These are phyloP conservation scores for Polymixis flavicincta DNA, from an alignment of 2,888 invertebrate species.

Conservation along the genomic window DNA sequence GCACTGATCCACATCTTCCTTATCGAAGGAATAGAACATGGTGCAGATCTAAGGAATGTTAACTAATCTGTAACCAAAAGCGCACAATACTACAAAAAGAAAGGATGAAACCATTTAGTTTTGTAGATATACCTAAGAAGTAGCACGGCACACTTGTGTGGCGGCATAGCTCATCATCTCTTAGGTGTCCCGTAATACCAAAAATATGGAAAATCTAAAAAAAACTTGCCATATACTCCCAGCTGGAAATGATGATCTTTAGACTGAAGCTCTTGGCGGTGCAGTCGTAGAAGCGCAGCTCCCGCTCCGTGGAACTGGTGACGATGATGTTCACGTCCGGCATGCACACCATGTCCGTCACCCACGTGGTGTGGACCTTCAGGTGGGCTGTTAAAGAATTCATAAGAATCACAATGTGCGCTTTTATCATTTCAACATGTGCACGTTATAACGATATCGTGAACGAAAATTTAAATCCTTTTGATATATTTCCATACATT, in stretches of 20 bases:
- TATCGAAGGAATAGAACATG: slow-evolving; percentile 91
- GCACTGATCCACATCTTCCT: slow-evolving; percentile 90
- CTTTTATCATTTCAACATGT: not conserved
- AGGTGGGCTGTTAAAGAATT: slow-evolving; percentile 85
- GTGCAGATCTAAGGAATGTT: slow-evolving; percentile 80
- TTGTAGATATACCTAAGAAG: no score
- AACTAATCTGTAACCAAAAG: not conserved
- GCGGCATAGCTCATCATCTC: no score
- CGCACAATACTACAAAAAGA: not conserved
- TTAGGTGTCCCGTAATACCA: no score
- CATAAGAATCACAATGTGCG: not conserved
- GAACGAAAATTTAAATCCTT: no score
- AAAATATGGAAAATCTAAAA: no score
- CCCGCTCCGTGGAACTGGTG: slow-evolving; percentile 94
- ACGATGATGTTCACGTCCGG: slow-evolving; percentile 95
- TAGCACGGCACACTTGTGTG: no score
- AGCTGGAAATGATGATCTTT: slow-evolving; percentile 92
- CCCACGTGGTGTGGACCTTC: slow-evolving; percentile 92
- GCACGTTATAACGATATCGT: no score
- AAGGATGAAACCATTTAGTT: not conserved
- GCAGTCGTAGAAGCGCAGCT: slow-evolving; percentile 95
- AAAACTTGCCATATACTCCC: slow-evolving; percentile 88
- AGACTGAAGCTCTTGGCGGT: slow-evolving; percentile 93
- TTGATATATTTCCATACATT: not conserved
- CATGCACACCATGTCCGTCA: slow-evolving; percentile 93